Base-by-base conservation (phyloP, 2,888 invertebrate species). In the Cordilura impudica region DNA sequence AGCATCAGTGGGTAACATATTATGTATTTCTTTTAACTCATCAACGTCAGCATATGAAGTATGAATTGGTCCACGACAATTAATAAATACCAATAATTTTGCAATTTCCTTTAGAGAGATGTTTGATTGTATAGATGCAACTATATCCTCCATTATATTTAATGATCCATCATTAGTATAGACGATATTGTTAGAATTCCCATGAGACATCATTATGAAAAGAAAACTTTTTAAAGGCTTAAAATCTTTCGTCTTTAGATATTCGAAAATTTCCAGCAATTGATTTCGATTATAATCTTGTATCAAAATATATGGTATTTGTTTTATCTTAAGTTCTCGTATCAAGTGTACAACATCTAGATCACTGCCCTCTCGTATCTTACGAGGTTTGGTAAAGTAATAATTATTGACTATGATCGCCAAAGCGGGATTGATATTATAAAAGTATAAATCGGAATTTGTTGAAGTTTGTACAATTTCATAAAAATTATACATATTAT, bases 331-430 rank as follows among this genome's bases (percentile, higher is more conserved):
- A 6, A 63, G 21, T 35, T 49, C 35, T 2, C 63, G 47, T 14
- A 63, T 63, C 29, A 63, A 31, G 12, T 26, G 10, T 2, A 63
- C 6, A 1, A 63, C 49, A 35, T 63, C 63, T 21, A 31, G 35
- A 8, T 63, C 31, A n/a, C 63, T 63, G 5, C 63, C 63, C 19
- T 35, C 6, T 3, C 63, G 47, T 1, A 49, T 19, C 0, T 4
- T 35, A 0, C 2, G 29, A 0, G 23, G 49, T n/a, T 21, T 10
- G 12, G 31, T 31, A n/a, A 63, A 63, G 18, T 63, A 63, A 47
- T 63, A 49, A 21, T 63, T 63, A 26, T 63, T 63, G 12, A 63
- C 29, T 31, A 63, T 63, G 12, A 63, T 63, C 5, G 63, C 63
- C 49, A 63, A 19, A 4, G 63, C 63, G 1, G 63, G 63, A 49